Base-by-base conservation (phyloP, 2,888 invertebrate species). In the Zygothrica quintamaculata region DNA sequence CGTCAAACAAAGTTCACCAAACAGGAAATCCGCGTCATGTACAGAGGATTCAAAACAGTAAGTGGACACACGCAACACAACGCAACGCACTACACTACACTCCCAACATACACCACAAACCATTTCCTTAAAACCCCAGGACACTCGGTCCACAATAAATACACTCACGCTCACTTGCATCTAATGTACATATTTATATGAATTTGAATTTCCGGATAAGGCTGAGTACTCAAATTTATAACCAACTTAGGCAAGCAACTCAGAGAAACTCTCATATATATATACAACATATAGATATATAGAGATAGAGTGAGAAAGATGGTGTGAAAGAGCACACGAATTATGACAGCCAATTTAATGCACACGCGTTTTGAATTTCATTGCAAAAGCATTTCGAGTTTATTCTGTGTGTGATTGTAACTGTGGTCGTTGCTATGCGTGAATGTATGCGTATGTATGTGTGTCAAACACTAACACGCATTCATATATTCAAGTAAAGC, bases 21-120 rank as follows among this genome's bases (percentile, higher is more conserved):
- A 88, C 97, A 97, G 90, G 99, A 99, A 92, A 97, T 99, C 75
- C 94, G 98, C 84, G 96, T 98, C 88, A 98, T 99, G 97, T 99
- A 99, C 91, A 93, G 98, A 87, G 98, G 98, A 76, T 99, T 99
- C 92, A 99, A 99, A 92, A 91, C 91, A 73, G 91, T 91, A 84
- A 87, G 90, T 69, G 62, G 39, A 52, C 64, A 78, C 13, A 31
- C 22, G 9, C 7, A 11, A 1, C 12, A 34, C 11, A 12, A 2
- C 37, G 2, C 18, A 4, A n/a, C n/a, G n/a, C n/a, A n/a, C n/a
- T 18, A 3, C 11, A 12, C 12, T 8, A 1, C 15, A 9, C 8
- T 37, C 29, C 33, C n/a, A 3, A 3, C n/a, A 9, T 13, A 47
- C 43, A 31, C 15, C 8, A 11, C 12, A 29, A 29, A 8, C 29